These are phyloP conservation scores for Ophion ellenae DNA, from an alignment of 2,888 invertebrate species.

Conservation along the genomic window DNA sequence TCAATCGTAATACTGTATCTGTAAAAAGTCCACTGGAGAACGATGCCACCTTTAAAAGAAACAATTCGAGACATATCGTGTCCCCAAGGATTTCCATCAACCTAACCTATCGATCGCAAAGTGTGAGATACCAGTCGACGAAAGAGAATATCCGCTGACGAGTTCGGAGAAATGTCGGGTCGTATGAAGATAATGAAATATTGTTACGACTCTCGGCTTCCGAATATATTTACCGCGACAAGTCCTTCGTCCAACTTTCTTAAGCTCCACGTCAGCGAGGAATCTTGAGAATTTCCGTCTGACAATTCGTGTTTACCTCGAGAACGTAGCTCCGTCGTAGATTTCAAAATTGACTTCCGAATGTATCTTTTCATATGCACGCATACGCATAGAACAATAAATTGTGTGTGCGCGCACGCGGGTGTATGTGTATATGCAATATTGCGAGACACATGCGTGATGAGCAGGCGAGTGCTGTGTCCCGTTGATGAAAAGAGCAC, in stretches of 20 bases:
- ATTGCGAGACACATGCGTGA: conserved; percentile 18
- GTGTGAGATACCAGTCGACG: too few relatives aligned
- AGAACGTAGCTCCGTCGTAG: conserved; percentile 13
- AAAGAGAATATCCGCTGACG: not conserved
- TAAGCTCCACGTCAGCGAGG: conserved; percentile 5
- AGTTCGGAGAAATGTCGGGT: not conserved
- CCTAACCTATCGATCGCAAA: too few relatives aligned
- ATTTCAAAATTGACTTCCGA: conserved; percentile 44
- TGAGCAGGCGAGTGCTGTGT: not conserved
- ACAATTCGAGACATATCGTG: too few relatives aligned
- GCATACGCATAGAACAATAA: conserved; percentile 20
- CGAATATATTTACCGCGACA: conserved; percentile 38
- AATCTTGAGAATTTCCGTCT: conserved; percentile 8
- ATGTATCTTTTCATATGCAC: not conserved
- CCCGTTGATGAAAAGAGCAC: conserved; percentile 9
- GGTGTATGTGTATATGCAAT: conserved; percentile 25
- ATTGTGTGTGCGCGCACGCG: not conserved
- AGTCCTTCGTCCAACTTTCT: not conserved
- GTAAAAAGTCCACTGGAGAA: too few relatives aligned
- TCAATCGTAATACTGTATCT: too few relatives aligned
- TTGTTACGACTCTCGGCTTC: conserved; percentile 2
- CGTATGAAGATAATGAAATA: not conserved
- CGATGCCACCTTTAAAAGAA: too few relatives aligned
- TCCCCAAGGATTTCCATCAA: too few relatives aligned
- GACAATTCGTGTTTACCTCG: not conserved